phyloP scores from a whole-genome alignment of 1,140 invertebrate species.

The Lordiphosa collinella region DNA sequence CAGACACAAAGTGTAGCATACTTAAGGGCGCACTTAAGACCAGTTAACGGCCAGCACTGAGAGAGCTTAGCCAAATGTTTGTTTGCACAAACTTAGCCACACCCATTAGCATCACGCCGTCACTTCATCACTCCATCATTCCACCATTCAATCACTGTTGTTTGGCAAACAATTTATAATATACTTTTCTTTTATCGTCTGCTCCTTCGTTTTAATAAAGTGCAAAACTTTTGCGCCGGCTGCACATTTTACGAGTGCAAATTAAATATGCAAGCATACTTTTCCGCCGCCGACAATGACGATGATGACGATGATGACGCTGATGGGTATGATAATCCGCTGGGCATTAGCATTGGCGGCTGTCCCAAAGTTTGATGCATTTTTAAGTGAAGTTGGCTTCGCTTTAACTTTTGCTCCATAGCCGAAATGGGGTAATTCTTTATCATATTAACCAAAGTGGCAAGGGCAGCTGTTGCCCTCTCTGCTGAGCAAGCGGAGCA shows the following conservation, averaged over 20 bases:
- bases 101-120: neutral
- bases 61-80: too few relatives aligned
- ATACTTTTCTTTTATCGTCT: slow-evolving; percentile 24
- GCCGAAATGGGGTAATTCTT: slow-evolving; percentile 31
- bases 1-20: slow-evolving; percentile 42
- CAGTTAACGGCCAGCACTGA: slow-evolving; percentile 12
- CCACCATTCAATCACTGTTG: neutral
- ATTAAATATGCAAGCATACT: slow-evolving; percentile 65
- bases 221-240: slow-evolving; percentile 44
- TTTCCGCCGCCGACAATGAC: slow-evolving; percentile 1
- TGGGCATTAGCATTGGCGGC: slow-evolving; percentile 37
- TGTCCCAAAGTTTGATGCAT: slow-evolving; percentile 42
- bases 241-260: slow-evolving; percentile 52
- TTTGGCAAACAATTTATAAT: slow-evolving; percentile 23
- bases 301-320: slow-evolving; percentile 23
- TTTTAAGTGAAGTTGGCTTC: slow-evolving; percentile 18
- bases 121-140: neutral
- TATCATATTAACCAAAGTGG: slow-evolving; percentile 56
- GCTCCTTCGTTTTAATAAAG: slow-evolving; percentile 46
- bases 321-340: slow-evolving; percentile 13
- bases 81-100: neutral
- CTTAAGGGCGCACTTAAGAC: slow-evolving; percentile 55
- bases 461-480: too few relatives aligned
- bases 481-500: too few relatives aligned
- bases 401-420: slow-evolving; percentile 32